Evolutionary conservation across 1,140 invertebrate genomes (phyloP).

Genomic region (Cephus cinctus): DNA sequence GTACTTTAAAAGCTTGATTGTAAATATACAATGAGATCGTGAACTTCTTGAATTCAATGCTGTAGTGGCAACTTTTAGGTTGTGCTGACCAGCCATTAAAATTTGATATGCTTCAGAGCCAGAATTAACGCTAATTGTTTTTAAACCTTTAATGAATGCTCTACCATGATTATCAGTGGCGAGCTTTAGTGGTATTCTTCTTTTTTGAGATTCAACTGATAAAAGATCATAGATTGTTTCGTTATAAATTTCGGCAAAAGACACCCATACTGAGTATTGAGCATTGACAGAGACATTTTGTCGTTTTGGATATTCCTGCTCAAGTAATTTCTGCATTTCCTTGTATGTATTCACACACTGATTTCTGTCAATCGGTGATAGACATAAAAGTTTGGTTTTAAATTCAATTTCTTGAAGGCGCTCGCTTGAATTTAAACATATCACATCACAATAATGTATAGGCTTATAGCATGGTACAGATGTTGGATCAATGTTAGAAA

Average conservation of each 20-base stretch:
- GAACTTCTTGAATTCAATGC: constrained; percentile 82
- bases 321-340: constrained; percentile 54
- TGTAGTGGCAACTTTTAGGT: constrained; percentile 82
- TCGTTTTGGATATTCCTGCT: constrained; percentile 41
- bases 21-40: constrained; percentile 86
- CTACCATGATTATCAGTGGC: constrained; percentile 64
- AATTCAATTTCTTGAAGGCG: constrained; percentile 47
- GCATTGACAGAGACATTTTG: constrained; percentile 34
- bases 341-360: constrained; percentile 49
- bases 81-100: constrained; percentile 76
- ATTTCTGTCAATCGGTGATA: constrained; percentile 38
- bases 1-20: constrained; percentile 72
- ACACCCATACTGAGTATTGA: constrained; percentile 72
- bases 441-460: constrained; percentile 51
- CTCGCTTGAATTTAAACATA: constrained; percentile 43
- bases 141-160: constrained; percentile 77
- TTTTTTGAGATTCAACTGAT: constrained; percentile 50
- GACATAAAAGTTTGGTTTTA: constrained; percentile 43
- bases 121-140: constrained; percentile 70
- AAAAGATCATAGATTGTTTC: constrained; percentile 87
- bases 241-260: constrained; percentile 93
- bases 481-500: constrained; percentile 53
- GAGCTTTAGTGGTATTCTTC: constrained; percentile 57
- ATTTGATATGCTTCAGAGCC: constrained; percentile 79
- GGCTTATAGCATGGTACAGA: constrained; percentile 50